Evolutionary conservation across 2,797 vertebrate genomes (phyloP).

Genomic region (Champsocephalus esox): DNA sequence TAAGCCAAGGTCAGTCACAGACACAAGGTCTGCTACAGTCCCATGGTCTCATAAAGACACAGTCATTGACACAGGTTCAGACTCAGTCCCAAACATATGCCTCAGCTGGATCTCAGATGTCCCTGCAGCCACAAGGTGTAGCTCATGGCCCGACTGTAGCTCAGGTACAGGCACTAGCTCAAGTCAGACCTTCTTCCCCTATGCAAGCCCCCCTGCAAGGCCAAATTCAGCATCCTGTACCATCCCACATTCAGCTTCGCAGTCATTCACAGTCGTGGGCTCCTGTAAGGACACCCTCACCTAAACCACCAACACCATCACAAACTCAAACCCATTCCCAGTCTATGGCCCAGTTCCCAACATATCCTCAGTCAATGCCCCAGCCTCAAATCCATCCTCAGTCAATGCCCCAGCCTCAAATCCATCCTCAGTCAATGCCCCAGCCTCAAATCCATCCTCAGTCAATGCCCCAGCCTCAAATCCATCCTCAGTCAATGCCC

Average conservation of each 20-base stretch:
- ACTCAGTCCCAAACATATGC: conserved; percentile 26
- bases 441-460: conserved; percentile 16
- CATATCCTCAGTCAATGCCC: conserved; percentile 28
- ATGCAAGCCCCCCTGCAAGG: conserved; percentile 41
- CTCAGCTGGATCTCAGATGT: conserved; percentile 31
- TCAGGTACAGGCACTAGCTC: conserved; percentile 59
- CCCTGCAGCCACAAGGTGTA: conserved; percentile 26
- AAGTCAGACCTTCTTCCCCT: conserved; percentile 47
- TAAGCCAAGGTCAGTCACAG: conserved; percentile 45
- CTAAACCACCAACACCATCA: conserved; percentile 43
- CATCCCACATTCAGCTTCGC: conserved; percentile 69
- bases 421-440: not conserved
- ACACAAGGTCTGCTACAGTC: conserved; percentile 29
- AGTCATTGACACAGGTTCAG: conserved; percentile 31
- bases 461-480: not conserved
- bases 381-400: conserved; percentile 11
- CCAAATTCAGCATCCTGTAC: conserved; percentile 55
- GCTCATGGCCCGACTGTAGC: conserved; percentile 24
- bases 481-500: conserved; percentile 5
- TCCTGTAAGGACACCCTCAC: conserved; percentile 64
- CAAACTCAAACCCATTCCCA: conserved; percentile 44
- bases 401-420: not conserved
- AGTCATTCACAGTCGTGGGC: conserved; percentile 71
- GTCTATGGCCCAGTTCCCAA: conserved; percentile 21
- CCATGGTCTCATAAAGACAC: conserved; percentile 22